phyloP scores from a whole-genome alignment of 2,888 invertebrate species.

The Escarpia spicata region DNA sequence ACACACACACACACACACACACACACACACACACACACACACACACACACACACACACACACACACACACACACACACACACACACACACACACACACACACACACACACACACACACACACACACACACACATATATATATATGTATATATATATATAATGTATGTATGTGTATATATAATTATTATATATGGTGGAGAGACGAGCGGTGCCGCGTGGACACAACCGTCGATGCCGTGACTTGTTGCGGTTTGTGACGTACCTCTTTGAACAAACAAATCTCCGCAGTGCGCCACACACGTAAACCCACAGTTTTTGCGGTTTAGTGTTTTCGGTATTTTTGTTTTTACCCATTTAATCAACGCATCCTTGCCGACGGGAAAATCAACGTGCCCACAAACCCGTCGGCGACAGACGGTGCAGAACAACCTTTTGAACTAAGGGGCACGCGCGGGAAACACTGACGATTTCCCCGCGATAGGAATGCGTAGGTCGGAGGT shows the following conservation, averaged over 20 bases:
- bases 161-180: too few species aligned
- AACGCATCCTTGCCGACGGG: not conserved
- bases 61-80: too few species aligned
- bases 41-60: too few species aligned
- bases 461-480: not conserved
- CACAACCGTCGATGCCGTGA: not conserved
- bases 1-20: too few species aligned
- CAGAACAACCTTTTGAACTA: conserved; percentile 12
- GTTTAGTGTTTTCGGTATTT: not conserved
- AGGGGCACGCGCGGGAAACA: not conserved
- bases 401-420: not conserved
- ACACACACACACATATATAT: too few species aligned
- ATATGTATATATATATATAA: too few species aligned
- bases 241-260: not conserved
- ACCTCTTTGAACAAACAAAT: not conserved
- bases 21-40: too few species aligned
- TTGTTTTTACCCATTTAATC: not conserved
- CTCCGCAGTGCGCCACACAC: not conserved
- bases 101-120: too few species aligned
- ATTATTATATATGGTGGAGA: too few species aligned
- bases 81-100: too few species aligned
- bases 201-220: not conserved
- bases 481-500: conserved; percentile 4
- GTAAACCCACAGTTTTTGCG: not conserved
- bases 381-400: not conserved